These are phyloP conservation scores for Tadarida brasiliensis DNA, from an alignment of 2,797 vertebrate species.

Conservation along the genomic window DNA sequence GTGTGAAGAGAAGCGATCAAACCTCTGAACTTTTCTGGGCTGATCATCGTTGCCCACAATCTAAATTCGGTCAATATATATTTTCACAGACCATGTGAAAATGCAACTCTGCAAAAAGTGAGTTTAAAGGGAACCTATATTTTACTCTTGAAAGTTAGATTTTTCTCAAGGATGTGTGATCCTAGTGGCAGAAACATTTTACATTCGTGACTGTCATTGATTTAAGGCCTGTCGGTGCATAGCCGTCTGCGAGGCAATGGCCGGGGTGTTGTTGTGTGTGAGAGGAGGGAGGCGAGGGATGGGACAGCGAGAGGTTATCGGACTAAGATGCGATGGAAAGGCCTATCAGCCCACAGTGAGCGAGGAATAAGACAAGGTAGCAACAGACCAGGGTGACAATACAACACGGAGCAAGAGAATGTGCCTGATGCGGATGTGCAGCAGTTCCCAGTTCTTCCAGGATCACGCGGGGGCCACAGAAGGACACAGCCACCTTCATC, in stretches of 20 bases:
- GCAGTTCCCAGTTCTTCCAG: neutral
- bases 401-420: neutral
- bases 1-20: neutral
- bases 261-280: neutral
- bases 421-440: accelerated
- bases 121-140: neutral
- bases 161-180: neutral
- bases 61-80: neutral
- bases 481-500: neutral
- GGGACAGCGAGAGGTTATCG: neutral
- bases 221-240: neutral
- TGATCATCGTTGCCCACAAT: neutral
- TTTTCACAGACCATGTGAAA: neutral
- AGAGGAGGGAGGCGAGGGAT: neutral
- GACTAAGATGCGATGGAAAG: neutral
- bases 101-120: neutral
- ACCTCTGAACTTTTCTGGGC: neutral
- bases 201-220: neutral
- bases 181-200: neutral
- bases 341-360: neutral
- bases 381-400: neutral
- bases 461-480: accelerated
- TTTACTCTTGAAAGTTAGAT: neutral
- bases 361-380: neutral
- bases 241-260: neutral